Evolutionary conservation across 2,888 invertebrate genomes (phyloP).

Genomic region (Lampropteryx suffumata): DNA sequence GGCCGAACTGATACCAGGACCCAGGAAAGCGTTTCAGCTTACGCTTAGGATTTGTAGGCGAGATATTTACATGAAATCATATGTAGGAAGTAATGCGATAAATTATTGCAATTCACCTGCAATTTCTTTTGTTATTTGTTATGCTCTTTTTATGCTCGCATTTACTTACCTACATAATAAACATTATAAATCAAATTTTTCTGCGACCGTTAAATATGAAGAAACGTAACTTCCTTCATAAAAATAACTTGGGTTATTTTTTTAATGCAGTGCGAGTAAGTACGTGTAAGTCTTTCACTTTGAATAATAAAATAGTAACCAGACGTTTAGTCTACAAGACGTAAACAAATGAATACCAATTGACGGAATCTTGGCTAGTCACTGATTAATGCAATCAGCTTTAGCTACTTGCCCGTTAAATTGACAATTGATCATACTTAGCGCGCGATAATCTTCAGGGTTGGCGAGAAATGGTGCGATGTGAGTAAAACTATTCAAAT

Average conservation of each 20-base stretch:
- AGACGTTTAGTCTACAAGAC: slow-evolving; percentile 3
- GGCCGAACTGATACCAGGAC: slow-evolving; percentile 77
- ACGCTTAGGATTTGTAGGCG: slow-evolving; percentile 72
- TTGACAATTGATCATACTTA: slow-evolving; percentile 78
- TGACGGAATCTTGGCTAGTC: slow-evolving; percentile 51
- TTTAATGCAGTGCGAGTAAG: too few relatives aligned
- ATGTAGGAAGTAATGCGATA: slow-evolving; percentile 39
- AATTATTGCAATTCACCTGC: slow-evolving; percentile 27
- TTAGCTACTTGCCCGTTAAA: slow-evolving; percentile 68
- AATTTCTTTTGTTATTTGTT: slow-evolving; percentile 5
- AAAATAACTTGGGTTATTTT: too few relatives aligned
- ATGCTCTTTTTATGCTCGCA: too few relatives aligned
- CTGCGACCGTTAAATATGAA: too few relatives aligned
- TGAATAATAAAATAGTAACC: too few relatives aligned
- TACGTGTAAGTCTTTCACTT: too few relatives aligned
- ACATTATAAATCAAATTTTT: not conserved
- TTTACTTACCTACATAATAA: not conserved
- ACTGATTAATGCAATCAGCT: slow-evolving; percentile 62
- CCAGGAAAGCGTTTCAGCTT: slow-evolving; percentile 76
- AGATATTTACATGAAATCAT: slow-evolving; percentile 69
- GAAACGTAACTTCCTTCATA: too few relatives aligned
- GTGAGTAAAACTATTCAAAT: slow-evolving; percentile 13
- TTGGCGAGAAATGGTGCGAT: slow-evolving; percentile 34
- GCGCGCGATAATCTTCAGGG: slow-evolving; percentile 68
- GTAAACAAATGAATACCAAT: slow-evolving; percentile 44